Evolutionary conservation across 2,797 vertebrate genomes (phyloP).

Genomic region (Graptemys geographica): DNA sequence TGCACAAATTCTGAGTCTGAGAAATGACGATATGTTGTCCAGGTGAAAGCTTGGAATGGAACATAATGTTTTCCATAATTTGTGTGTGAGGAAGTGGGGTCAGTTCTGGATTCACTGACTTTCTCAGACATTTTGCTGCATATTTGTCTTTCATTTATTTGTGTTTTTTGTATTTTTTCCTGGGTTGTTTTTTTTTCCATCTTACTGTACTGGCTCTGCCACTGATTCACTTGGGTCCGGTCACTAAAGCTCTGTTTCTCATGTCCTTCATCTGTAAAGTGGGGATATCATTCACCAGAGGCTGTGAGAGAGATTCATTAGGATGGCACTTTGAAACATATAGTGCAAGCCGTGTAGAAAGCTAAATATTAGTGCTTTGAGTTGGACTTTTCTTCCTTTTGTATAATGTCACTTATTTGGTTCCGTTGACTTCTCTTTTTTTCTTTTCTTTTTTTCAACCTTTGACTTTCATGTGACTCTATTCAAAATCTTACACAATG

Average conservation of each 20-base stretch:
- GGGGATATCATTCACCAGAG: not conserved
- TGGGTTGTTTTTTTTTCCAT: fast-evolving
- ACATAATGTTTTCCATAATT: not conserved
- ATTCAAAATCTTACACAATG: not conserved
- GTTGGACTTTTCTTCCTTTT: not conserved
- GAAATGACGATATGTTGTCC: not conserved
- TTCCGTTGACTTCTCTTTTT: not conserved
- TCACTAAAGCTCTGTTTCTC: not conserved
- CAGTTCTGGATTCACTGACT: not conserved
- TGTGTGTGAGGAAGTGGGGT: fast-evolving
- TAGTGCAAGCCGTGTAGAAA: not conserved
- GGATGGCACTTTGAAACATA: not conserved
- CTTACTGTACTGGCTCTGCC: not conserved
- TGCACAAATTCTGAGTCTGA: fast-evolving
- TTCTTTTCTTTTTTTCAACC: not conserved
- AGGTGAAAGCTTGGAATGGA: not conserved
- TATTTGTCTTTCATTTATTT: not conserved
- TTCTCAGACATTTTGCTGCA: not conserved
- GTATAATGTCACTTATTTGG: not conserved
- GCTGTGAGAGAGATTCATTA: not conserved
- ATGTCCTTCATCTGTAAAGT: not conserved
- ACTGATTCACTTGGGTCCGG: not conserved
- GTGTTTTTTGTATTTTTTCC: not conserved
- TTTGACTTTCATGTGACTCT: not conserved
- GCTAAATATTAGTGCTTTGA: not conserved